Evolutionary conservation across 2,888 invertebrate species (phyloP).

Genomic region (Dysmachus trigonus): DNA sequence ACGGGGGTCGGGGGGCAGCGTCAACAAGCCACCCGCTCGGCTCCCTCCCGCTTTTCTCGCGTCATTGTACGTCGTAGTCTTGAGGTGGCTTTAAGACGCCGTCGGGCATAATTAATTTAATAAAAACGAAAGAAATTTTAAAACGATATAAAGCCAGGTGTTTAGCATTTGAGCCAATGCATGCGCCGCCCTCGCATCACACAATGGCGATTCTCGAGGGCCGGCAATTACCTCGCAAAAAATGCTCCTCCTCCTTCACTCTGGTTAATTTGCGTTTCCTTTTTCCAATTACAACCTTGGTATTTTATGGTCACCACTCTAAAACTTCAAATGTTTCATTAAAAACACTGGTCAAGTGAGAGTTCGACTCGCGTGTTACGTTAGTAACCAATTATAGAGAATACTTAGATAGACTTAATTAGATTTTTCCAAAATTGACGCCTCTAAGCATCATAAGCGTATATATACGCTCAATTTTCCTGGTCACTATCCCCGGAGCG

Average conservation of each 20-base stretch:
- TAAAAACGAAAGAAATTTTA: conserved; percentile 19
- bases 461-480: no score
- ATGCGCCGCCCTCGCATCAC: background rate
- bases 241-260: background rate
- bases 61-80: background rate
- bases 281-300: background rate
- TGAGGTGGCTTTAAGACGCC: conserved; percentile 8
- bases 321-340: background rate
- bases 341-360: background rate
- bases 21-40: no score
- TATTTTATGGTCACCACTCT: background rate
- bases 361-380: no score
- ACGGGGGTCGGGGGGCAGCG: conserved; percentile 6
- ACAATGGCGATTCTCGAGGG: background rate
- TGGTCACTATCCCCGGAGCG: no score
- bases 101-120: conserved; percentile 29
- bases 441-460: no score
- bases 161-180: background rate
- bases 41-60: background rate
- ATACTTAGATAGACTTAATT: no score
- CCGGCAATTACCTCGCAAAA: background rate
- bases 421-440: no score
- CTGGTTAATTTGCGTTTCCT: background rate
- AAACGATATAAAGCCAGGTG: background rate
- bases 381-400: no score